phyloP scores from a whole-genome alignment of 2,113 vertebrate species.

The Xenotilapia longispinis region DNA sequence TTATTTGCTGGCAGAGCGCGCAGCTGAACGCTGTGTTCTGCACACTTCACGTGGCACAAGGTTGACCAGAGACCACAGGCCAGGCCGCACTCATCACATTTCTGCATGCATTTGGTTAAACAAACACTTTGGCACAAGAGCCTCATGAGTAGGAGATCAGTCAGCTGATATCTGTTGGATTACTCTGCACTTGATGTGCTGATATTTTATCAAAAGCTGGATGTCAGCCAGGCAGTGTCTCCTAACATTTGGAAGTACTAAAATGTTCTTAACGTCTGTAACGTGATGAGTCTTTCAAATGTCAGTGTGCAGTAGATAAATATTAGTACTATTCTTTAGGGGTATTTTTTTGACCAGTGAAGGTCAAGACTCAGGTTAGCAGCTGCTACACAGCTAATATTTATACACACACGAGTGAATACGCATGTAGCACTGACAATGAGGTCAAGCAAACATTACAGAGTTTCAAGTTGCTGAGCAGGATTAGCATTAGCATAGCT shows the following conservation, averaged over 20 bases:
- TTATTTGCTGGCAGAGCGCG: conserved; percentile 41
- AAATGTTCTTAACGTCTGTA: neutral
- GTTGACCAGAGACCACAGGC: neutral
- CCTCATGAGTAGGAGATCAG: neutral
- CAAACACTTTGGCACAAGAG: neutral
- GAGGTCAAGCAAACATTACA: neutral
- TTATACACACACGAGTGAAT: neutral
- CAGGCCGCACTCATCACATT: neutral
- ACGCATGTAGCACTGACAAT: neutral
- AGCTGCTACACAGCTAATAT: conserved; percentile 11
- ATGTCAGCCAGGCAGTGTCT: neutral
- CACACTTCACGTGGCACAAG: neutral
- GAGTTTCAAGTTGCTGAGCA: neutral
- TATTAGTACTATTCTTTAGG: neutral
- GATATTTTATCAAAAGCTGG: neutral
- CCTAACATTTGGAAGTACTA: neutral
- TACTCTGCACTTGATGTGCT: neutral
- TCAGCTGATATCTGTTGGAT: neutral
- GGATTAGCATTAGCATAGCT: neutral
- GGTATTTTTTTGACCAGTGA: neutral
- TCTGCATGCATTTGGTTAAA: neutral
- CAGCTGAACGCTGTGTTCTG: neutral
- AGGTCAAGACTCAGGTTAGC: neutral
- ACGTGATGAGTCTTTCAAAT: neutral
- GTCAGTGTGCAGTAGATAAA: neutral